phyloP scores from a whole-genome alignment of 2,888 invertebrate genomes.

The Nezara viridula region DNA sequence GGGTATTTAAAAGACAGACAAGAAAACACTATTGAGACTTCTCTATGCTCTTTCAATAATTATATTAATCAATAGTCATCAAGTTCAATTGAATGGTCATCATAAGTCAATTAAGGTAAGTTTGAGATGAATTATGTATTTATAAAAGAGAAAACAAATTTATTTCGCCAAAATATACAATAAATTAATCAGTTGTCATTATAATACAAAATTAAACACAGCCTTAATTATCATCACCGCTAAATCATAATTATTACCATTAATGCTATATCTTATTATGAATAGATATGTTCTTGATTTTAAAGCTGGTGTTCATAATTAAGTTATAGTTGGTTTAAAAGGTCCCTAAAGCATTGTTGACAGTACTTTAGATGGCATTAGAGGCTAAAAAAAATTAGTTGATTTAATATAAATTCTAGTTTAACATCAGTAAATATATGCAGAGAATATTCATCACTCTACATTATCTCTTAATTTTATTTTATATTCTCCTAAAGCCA shows the following conservation, averaged over 20 bases:
- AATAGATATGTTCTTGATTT: background rate
- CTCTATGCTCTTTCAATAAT: no score
- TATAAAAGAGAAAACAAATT: background rate
- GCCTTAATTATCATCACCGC: slow-evolving; percentile 2
- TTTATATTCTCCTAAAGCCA: background rate
- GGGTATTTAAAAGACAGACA: no score
- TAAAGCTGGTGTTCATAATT: background rate
- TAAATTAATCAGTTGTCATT: background rate
- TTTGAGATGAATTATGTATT: background rate
- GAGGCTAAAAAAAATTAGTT: background rate
- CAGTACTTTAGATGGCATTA: background rate
- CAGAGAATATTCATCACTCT: background rate
- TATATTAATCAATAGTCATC: no score
- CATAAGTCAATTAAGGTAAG: background rate
- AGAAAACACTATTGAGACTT: no score
- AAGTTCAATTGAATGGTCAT: no score
- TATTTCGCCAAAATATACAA: background rate
- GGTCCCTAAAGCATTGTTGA: background rate
- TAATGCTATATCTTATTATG: background rate
- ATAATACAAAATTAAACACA: slow-evolving; percentile 37
- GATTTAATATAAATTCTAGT: background rate
- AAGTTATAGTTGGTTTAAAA: background rate
- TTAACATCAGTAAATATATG: background rate
- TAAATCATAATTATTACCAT: slow-evolving; percentile 38
- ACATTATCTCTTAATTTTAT: background rate